Conservation (phyloP, 2,797 vertebrate species). For the Pitangus sulphuratus region DNA sequence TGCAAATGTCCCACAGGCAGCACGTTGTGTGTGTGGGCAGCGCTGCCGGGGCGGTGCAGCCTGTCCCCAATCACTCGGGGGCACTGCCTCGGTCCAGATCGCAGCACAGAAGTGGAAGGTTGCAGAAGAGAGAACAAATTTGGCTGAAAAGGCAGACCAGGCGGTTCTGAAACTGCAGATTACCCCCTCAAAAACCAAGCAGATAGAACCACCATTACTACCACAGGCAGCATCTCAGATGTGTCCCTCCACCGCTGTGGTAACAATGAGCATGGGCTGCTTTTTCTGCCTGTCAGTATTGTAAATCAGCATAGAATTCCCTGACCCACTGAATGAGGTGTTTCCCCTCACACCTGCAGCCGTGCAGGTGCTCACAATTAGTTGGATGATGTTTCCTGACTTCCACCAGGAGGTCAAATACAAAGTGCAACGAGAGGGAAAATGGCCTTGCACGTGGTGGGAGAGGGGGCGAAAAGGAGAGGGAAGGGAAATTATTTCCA, state of each 20-base stretch:
- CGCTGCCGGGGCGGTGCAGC: neutral
- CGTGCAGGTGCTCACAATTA: slow-evolving; percentile 23
- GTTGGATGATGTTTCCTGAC: slow-evolving; percentile 41
- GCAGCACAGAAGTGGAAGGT: neutral
- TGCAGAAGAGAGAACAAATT: neutral
- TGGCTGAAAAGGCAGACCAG: neutral
- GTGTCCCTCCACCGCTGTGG: neutral
- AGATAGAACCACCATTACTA: neutral
- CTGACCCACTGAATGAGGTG: neutral
- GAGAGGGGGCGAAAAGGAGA: slow-evolving; percentile 13
- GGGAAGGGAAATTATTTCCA: slow-evolving; percentile 23
- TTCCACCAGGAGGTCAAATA: slow-evolving; percentile 35
- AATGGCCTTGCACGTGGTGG: neutral
- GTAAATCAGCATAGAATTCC: neutral
- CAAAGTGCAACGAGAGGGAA: neutral
- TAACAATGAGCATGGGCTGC: neutral
- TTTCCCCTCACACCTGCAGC: slow-evolving; percentile 36
- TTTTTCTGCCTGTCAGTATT: neutral
- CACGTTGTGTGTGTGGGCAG: neutral
- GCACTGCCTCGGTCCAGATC: neutral
- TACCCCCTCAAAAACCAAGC: neutral
- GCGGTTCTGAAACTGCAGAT: neutral
- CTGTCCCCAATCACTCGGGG: neutral
- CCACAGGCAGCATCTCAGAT: neutral
- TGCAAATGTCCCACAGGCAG: neutral